Base-by-base conservation (phyloP, 1,140 invertebrate species). In the Drosophila sturtevanti region DNA sequence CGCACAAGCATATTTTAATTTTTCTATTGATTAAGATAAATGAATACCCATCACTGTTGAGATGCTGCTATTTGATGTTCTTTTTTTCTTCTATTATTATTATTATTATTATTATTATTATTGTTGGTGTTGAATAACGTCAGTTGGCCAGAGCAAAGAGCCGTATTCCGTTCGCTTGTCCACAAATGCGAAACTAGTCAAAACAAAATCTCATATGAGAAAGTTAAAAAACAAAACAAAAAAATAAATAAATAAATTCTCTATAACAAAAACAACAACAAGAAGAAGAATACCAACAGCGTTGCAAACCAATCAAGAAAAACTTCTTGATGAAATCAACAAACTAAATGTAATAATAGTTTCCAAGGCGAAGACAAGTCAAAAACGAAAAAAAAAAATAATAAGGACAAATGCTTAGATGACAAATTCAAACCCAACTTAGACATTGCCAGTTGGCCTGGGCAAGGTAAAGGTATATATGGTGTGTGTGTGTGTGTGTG, bases 331-430 rank as follows among this genome's bases (percentile, higher is more conserved):
- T 64, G 60, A 44, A 81, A 85, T 86, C 81, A 86, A 86, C 81
- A 84, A 86, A 87, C 82, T 68, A 37, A 61, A 56, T 35, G 38
- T 56, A 60, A 35, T 11, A 31, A n/a, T 52, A 84, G 84, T 89
- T 89, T 89, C 84, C 84, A 89, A 89, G 84, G 80, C 80, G 51
- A 84, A 84, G 68, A 65, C 59, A 22, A 16, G 14, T n/a, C 6
- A 12, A 18, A 18, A 24, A 24, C 1, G 24, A 18, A 16, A n/a
- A n/a, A n/a, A n/a, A n/a, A n/a, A n/a, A n/a, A n/a, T n/a, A 21
- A n/a, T 16, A 12, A 34, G 18, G 12, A 16, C 63, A 52, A 34
- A 72, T 48, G 63, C 22, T 71, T 65, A 72, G 77, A 79, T 84
- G 81, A 85, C 82, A 79, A 66, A 48, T 48, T 21, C 9, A 59